Conservation (phyloP, 2,797 vertebrate species). For the Gallinago solitaria region DNA sequence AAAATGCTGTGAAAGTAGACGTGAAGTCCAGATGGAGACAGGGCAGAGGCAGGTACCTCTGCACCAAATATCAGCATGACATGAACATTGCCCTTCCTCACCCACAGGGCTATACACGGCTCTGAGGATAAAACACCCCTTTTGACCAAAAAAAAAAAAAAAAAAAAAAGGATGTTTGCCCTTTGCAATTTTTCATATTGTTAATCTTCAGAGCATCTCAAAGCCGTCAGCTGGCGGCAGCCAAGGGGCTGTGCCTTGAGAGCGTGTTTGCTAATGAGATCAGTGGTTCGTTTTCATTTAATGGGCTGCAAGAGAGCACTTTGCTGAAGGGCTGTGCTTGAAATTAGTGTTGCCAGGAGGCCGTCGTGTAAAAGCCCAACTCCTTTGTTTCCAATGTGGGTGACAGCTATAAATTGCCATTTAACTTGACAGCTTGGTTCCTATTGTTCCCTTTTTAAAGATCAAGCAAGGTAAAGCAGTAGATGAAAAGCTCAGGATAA, state of each 20-base stretch:
- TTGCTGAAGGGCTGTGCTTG: background rate
- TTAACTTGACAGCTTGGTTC: slow-evolving; percentile 4
- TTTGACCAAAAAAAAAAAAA: background rate
- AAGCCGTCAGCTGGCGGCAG: background rate
- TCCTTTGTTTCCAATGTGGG: background rate
- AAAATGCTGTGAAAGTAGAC: background rate
- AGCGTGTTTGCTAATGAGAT: background rate
- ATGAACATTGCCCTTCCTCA: background rate
- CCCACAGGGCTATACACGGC: background rate
- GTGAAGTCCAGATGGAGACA: background rate
- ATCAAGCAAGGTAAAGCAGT: background rate
- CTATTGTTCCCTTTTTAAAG: background rate
- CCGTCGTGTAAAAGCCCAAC: background rate
- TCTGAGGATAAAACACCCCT: background rate
- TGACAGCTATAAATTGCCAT: slow-evolving; percentile 10
- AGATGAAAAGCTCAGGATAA: background rate
- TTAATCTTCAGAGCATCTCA: background rate
- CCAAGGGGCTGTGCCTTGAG: background rate
- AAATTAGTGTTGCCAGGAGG: background rate
- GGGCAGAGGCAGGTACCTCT: background rate
- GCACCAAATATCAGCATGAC: fast-evolving
- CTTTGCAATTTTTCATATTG: fast-evolving
- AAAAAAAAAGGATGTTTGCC: background rate
- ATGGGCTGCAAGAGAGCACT: background rate
- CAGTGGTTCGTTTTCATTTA: background rate